A percentile compares a stretch with the other conserved stretches of the same genome.
These are phyloP conservation scores for Carposina sasakii DNA, from an alignment of 1,140 invertebrate genomes.

Conservation along the genomic window DNA sequence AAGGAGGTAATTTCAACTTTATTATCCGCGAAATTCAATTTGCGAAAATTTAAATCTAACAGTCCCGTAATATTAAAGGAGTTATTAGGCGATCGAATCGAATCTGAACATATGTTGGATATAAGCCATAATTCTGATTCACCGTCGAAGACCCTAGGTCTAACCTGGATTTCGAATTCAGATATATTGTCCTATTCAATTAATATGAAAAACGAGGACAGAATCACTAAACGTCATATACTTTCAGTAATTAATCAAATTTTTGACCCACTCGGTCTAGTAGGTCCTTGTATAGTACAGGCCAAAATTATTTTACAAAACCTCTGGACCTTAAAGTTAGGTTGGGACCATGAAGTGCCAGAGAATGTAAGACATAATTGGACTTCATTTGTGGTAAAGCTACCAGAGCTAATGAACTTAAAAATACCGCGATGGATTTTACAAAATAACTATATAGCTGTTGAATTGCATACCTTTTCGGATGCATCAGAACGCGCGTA, in stretches of 20 bases:
- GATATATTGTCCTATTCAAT: neutral
- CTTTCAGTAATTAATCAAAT: slow-evolving; percentile 21
- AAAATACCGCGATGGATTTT: slow-evolving; percentile 22
- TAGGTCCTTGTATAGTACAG: slow-evolving; percentile 18
- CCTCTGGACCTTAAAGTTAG: slow-evolving; percentile 16
- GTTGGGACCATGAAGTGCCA: slow-evolving; percentile 20
- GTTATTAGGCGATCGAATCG: neutral
- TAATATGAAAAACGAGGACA: slow-evolving; percentile 6
- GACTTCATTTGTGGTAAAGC: neutral
- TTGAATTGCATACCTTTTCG: slow-evolving; percentile 34
- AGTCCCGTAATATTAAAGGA: slow-evolving; percentile 9
- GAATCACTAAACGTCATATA: slow-evolving; percentile 19
- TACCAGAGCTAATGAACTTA: slow-evolving; percentile 8
- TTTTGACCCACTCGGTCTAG: slow-evolving; percentile 21
- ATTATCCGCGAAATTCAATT: slow-evolving; percentile 9
- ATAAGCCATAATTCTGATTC: neutral
- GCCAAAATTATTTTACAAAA: slow-evolving; percentile 20
- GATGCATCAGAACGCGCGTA: slow-evolving; percentile 34
- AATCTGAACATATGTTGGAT: slow-evolving; percentile 8
- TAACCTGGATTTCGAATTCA: neutral
- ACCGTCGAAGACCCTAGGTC: neutral
- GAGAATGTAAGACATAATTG: slow-evolving; percentile 10
- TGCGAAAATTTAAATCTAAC: slow-evolving; percentile 19
- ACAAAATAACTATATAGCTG: slow-evolving; percentile 1
- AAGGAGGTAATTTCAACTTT: slow-evolving; percentile 9